A percentile compares a stretch with the other conserved stretches of the same genome.
These are phyloP conservation scores for Oophaga sylvatica DNA, from an alignment of 2,797 vertebrate genomes.

Conservation along the genomic window DNA sequence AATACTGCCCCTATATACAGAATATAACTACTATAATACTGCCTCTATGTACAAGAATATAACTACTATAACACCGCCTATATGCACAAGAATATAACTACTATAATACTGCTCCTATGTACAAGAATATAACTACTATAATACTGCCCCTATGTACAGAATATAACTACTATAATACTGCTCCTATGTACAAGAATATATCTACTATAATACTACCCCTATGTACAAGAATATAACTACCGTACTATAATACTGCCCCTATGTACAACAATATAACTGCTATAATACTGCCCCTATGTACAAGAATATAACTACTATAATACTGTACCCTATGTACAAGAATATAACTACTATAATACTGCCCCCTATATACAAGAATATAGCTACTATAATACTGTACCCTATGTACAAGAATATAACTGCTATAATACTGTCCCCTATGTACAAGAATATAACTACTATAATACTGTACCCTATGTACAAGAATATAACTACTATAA, in stretches of 20 bases:
- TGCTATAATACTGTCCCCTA: too few relatives aligned
- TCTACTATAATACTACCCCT: not conserved
- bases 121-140: slow-evolving; percentile 11
- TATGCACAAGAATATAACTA: slow-evolving; percentile 14
- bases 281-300: not conserved
- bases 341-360: not conserved
- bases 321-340: not conserved
- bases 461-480: not conserved
- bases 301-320: not conserved
- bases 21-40: slow-evolving; percentile 12
- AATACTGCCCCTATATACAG: slow-evolving; percentile 1
- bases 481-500: not conserved
- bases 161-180: slow-evolving; percentile 17
- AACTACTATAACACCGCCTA: slow-evolving; percentile 6
- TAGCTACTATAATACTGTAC: not conserved
- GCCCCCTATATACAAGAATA: too few relatives aligned
- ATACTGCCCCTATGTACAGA: not conserved
- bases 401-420: not conserved
- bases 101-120: slow-evolving; percentile 10
- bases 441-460: too few relatives aligned
- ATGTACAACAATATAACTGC: not conserved
- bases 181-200: not conserved
- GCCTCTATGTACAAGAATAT: not conserved
- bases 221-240: too few relatives aligned
- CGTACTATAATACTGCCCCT: not conserved